Evolutionary conservation across 2,113 vertebrate species (phyloP).

Genomic region (Dipodomys spectabilis): DNA sequence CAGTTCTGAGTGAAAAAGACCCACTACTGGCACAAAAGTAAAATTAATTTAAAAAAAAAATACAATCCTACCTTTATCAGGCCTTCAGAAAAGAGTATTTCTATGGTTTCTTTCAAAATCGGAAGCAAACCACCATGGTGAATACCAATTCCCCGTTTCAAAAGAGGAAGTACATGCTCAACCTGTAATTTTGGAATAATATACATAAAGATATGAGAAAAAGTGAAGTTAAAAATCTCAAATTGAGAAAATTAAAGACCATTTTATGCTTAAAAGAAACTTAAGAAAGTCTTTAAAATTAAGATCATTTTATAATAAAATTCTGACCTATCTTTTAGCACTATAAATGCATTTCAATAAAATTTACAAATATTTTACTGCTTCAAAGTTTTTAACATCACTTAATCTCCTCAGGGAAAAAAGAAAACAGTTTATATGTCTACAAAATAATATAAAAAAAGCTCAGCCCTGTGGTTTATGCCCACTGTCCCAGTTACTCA

Average conservation of each 20-base stretch:
- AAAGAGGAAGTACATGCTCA: slow-evolving; percentile 93
- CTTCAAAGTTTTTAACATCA: slow-evolving; percentile 30
- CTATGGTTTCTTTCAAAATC: slow-evolving; percentile 98
- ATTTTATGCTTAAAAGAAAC: not conserved
- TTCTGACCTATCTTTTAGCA: not conserved
- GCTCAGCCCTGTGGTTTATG: no score
- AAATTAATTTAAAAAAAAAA: not conserved
- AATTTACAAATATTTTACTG: not conserved
- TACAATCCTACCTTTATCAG: slow-evolving; percentile 93
- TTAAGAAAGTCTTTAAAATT: not conserved
- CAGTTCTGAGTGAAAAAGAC: no score
- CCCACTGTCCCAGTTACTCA: not conserved
- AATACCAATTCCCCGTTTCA: slow-evolving; percentile 97
- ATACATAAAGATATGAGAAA: not conserved
- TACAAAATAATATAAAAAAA: not conserved
- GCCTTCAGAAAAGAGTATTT: slow-evolving; percentile 99
- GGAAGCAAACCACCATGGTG: slow-evolving; percentile 98
- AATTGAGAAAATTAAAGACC: slow-evolving; percentile 21
- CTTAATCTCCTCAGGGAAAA: not conserved
- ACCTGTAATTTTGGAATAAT: slow-evolving; percentile 82
- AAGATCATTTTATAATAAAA: slow-evolving; percentile 10
- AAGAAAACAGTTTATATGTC: not conserved
- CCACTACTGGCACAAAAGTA: no score
- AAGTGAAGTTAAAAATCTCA: not conserved
- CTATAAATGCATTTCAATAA: not conserved